These are phyloP conservation scores for Malurus splendens DNA, from an alignment of 2,797 vertebrate species.

Conservation along the genomic window DNA sequence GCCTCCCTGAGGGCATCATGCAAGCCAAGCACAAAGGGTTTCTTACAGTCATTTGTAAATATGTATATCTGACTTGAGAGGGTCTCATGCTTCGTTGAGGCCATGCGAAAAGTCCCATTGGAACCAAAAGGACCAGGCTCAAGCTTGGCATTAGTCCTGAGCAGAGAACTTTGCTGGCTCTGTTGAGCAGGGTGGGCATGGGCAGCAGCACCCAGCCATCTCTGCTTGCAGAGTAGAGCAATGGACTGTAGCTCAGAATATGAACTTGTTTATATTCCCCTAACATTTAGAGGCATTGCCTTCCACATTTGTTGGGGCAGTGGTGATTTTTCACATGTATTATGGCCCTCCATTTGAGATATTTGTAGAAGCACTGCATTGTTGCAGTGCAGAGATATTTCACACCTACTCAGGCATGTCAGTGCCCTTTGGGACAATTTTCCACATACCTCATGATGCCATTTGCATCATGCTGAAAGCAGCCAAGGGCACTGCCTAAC, in stretches of 20 bases:
- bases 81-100: not conserved
- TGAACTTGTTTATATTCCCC: not conserved
- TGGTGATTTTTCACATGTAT: not conserved
- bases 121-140: not conserved
- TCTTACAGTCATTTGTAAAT: not conserved
- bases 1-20: not conserved
- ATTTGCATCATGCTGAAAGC: not conserved
- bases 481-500: not conserved
- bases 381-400: not conserved
- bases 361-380: not conserved
- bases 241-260: not conserved
- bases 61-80: not conserved
- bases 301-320: not conserved
- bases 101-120: rapidly evolving
- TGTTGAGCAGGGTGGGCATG: rapidly evolving
- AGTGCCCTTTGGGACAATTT: not conserved
- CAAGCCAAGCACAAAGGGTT: not conserved
- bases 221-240: not conserved
- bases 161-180: not conserved
- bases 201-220: rapidly evolving
- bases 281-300: not conserved
- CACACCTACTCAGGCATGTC: not conserved
- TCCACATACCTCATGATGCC: rapidly evolving
- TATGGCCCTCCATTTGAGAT: not conserved
- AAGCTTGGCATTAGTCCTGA: not conserved